Base-by-base conservation (phyloP, 2,113 vertebrate species). In the Hippocampus zosterae region DNA sequence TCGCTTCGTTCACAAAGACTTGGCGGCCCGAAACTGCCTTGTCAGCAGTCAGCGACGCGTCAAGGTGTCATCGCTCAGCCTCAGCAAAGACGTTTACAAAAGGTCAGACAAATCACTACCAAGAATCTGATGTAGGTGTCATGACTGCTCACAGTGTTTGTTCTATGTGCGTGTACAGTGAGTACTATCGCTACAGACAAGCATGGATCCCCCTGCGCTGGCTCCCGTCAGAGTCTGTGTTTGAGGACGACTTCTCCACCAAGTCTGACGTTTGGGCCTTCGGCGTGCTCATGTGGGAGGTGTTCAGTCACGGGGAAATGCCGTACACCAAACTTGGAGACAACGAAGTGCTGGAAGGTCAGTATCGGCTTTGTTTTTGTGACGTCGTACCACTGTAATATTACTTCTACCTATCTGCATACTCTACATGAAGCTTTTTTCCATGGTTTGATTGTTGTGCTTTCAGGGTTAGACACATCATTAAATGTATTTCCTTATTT, bases 61-160 rank as follows among this genome's bases (percentile, higher is more conserved):
- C 73, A 99, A 98, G 78, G 91, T 98, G 79, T 96, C 96, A 0
- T 90, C 95, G 0, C 92, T 98, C 74, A 93, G 96, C 75, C 95
- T 99, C 88, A 98, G 95, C 93, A 96, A 96, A 85, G 97, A 99
- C 0, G 97, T 99, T 48, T 99, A 98, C 85, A 97, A 94, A 93
- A 97, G 95, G 97, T 98, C 82, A 13, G 57, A 25, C 16, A 16
- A 37, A 52, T 68, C 2, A 5, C 10, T 25, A 40, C n/a, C 9
- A 11, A 65, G 1, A 46, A 44, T 5, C 15, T 3, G 6, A 3
- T 9, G n/a, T 19, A 9, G 15, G 66, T 15, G 21, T 40, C 27
- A 15, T 23, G 15, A n/a, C 8, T 13, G 16, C 46, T 77, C 33
- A 76, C 62, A 2, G 63, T 12, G 65, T n/a, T 41, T 29, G 10